Evolutionary conservation across 2,888 invertebrate genomes (phyloP).

Genomic region (Helobdella robusta): DNA sequence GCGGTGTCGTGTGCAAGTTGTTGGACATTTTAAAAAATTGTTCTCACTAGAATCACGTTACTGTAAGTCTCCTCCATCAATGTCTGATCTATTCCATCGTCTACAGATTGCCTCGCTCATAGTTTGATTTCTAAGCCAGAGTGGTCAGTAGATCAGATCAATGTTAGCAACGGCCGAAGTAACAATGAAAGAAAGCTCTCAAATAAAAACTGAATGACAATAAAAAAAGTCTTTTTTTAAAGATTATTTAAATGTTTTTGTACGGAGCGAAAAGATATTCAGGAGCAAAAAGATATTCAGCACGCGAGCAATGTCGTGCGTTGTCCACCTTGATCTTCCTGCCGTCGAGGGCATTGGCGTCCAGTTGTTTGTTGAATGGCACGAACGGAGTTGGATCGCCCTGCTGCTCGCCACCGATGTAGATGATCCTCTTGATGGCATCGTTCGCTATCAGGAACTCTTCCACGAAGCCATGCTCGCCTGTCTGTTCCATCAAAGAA

Average conservation of each 20-base stretch:
- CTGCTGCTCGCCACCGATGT: conserved; percentile 17
- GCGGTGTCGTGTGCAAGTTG: background rate
- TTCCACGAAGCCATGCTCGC: conserved; percentile 23
- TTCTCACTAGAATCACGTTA: background rate
- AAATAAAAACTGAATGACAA: too few species aligned
- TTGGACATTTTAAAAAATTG: background rate
- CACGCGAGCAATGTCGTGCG: background rate
- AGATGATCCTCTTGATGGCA: conserved; percentile 19
- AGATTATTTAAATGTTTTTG: background rate
- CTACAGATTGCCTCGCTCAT: too few species aligned
- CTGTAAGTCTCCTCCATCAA: background rate
- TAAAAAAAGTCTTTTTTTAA: too few species aligned
- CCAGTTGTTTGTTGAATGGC: conserved; percentile 20
- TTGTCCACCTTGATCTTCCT: conserved; percentile 23
- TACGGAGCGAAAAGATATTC: background rate
- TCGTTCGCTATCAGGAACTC: conserved; percentile 19
- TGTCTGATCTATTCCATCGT: background rate
- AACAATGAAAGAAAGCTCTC: too few species aligned
- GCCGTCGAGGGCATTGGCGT: conserved; percentile 16
- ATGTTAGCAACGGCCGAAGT: too few species aligned
- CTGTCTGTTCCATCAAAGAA: conserved; percentile 17
- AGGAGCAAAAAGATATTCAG: background rate
- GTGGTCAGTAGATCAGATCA: too few species aligned
- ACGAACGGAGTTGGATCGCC: conserved; percentile 10
- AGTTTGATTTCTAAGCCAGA: too few species aligned